These are phyloP conservation scores for Drosophila insularis DNA, from an alignment of 1,140 invertebrate species.

Conservation along the genomic window DNA sequence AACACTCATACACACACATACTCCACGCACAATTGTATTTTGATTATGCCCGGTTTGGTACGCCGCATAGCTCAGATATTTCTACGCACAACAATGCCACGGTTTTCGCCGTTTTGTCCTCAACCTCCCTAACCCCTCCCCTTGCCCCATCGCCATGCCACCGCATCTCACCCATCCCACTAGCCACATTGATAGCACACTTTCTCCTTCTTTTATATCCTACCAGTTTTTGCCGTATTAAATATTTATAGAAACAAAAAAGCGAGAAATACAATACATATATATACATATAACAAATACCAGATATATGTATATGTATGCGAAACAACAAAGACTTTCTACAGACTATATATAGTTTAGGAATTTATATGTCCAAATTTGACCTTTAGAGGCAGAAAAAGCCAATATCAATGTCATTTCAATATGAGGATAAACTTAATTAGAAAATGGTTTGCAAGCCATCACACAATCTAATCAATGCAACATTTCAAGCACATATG, in stretches of 20 bases:
- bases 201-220: conserved; percentile 25
- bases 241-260: conserved; percentile 73
- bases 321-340: not conserved
- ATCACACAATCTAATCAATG: not conserved
- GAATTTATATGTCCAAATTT: conserved; percentile 4
- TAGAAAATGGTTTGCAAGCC: not conserved
- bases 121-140: not conserved
- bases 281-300: conserved; percentile 7
- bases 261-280: conserved; percentile 14
- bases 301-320: conserved; percentile 3
- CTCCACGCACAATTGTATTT: conserved; percentile 76
- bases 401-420: not conserved
- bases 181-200: conserved; percentile 54
- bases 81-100: conserved; percentile 79
- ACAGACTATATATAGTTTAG: conserved; percentile 3
- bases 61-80: conserved; percentile 76
- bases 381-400: not conserved
- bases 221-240: conserved; percentile 69
- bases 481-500: too few species aligned
- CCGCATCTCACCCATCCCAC: not conserved
- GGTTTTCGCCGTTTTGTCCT: conserved; percentile 1
- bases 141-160: not conserved
- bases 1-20: conserved; percentile 25
- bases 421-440: not conserved
- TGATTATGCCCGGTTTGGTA: conserved; percentile 79